These are phyloP conservation scores for Drosophila formosana DNA, from an alignment of 2,888 invertebrate species.

Conservation along the genomic window DNA sequence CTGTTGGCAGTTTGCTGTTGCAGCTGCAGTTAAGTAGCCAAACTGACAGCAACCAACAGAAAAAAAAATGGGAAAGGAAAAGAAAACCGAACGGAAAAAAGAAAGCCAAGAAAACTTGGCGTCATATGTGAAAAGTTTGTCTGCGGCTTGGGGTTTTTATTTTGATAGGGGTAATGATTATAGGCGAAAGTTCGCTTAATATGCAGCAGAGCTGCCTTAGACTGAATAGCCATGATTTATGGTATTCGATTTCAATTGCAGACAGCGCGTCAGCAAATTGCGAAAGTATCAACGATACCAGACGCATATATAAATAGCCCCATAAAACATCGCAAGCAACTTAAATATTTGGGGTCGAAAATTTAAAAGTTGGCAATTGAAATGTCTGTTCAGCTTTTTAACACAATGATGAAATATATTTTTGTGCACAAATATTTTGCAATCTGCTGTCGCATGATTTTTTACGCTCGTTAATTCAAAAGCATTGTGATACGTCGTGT, in stretches of 20 bases:
- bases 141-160: conserved; percentile 65
- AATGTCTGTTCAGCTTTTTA: not conserved
- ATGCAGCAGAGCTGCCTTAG: conserved; percentile 41
- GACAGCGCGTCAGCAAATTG: conserved; percentile 1
- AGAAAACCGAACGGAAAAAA: not conserved
- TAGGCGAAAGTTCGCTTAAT: conserved; percentile 64
- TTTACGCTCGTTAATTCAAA: conserved; percentile 73
- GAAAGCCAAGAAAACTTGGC: conserved; percentile 63
- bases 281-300: no score
- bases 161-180: conserved; percentile 74
- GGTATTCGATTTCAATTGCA: conserved; percentile 34
- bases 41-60: conserved; percentile 44
- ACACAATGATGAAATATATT: conserved; percentile 22
- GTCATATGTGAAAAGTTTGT: conserved; percentile 78
- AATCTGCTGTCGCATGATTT: conserved; percentile 70
- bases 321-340: not conserved
- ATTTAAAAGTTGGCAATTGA: conserved; percentile 29
- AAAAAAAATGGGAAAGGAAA: conserved; percentile 4
- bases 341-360: not conserved
- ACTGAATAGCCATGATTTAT: conserved; percentile 52
- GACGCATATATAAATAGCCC: not conserved
- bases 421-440: conserved; percentile 58
- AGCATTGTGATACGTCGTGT: conserved; percentile 37
- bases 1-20: conserved; percentile 36
- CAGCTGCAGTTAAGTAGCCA: conserved; percentile 76